Conservation (phyloP, 2,113 vertebrate genomes). For the Pica pica region DNA sequence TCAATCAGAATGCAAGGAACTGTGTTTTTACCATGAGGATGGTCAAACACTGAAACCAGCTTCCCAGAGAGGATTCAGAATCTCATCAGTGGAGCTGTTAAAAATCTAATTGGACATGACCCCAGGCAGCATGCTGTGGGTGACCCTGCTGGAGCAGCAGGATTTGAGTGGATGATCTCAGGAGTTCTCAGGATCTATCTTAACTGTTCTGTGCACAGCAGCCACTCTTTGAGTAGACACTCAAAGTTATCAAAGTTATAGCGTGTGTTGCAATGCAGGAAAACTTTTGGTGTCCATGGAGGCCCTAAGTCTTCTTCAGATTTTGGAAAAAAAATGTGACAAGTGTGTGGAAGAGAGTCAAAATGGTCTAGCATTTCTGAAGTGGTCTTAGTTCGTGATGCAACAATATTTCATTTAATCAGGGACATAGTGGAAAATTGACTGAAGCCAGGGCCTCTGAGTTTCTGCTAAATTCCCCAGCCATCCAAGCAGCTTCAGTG, state of each 20-base stretch:
- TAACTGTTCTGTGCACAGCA: background rate
- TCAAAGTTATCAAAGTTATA: background rate
- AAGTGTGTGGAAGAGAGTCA: background rate
- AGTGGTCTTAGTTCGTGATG: background rate
- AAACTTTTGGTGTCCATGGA: background rate
- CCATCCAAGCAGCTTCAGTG: background rate
- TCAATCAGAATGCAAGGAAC: background rate
- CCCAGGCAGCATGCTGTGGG: background rate
- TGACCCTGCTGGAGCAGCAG: background rate
- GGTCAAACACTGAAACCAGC: background rate
- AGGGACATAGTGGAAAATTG: background rate
- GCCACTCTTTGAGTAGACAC: background rate
- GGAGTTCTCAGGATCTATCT: background rate
- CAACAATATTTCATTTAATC: background rate
- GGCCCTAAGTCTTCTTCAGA: background rate
- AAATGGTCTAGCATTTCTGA: background rate
- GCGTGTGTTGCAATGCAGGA: background rate
- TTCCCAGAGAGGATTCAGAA: background rate
- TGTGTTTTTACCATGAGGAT: background rate
- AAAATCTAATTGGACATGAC: background rate
- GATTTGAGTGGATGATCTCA: background rate
- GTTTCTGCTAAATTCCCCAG: background rate
- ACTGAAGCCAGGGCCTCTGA: background rate
- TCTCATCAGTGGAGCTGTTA: background rate
- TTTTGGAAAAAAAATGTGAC: background rate